A percentile compares a stretch with the other conserved stretches of the same genome.
These are phyloP conservation scores for Drosophila pseudotakahashii DNA, from an alignment of 2,888 invertebrate genomes.

Conservation along the genomic window DNA sequence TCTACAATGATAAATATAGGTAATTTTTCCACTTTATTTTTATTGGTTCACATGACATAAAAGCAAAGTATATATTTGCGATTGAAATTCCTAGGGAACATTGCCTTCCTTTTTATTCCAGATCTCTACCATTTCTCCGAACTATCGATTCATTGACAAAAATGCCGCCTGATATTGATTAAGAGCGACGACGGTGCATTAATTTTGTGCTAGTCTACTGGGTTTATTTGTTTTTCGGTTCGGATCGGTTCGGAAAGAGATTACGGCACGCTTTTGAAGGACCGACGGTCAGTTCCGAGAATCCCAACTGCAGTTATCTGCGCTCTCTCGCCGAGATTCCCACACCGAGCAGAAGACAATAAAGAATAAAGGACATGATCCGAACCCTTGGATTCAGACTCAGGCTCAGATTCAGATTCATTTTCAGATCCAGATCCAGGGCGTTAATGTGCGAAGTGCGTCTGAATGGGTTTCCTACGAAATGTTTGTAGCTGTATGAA, in stretches of 20 bases:
- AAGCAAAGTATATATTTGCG: too few relatives aligned
- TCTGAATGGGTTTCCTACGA: slow-evolving; percentile 76
- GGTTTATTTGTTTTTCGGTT: slow-evolving; percentile 4
- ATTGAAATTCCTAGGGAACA: background rate
- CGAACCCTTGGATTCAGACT: background rate
- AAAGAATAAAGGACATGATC: slow-evolving; percentile 51
- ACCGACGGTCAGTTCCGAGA: slow-evolving; percentile 72
- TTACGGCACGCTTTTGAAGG: slow-evolving; percentile 68
- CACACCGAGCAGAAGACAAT: slow-evolving; percentile 49
- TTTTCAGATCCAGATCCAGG: slow-evolving; percentile 29
- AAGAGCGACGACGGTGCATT: slow-evolving; percentile 38
- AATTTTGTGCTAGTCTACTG: slow-evolving; percentile 1
- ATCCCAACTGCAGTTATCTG: slow-evolving; percentile 49
- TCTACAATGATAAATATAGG: too few relatives aligned
- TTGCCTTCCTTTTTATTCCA: background rate
- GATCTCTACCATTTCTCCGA: slow-evolving; percentile 8
- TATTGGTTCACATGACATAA: too few relatives aligned
- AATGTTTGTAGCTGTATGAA: slow-evolving; percentile 42
- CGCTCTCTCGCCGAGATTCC: slow-evolving; percentile 52
- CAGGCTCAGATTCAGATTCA: slow-evolving; percentile 6
- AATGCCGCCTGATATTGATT: slow-evolving; percentile 59
- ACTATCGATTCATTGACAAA: slow-evolving; percentile 54
- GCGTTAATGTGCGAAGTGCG: slow-evolving; percentile 80
- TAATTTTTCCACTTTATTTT: too few relatives aligned
- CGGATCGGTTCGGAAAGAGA: slow-evolving; percentile 20